Conservation (phyloP, 2,888 invertebrate species). For the Xylota sylvarum region DNA sequence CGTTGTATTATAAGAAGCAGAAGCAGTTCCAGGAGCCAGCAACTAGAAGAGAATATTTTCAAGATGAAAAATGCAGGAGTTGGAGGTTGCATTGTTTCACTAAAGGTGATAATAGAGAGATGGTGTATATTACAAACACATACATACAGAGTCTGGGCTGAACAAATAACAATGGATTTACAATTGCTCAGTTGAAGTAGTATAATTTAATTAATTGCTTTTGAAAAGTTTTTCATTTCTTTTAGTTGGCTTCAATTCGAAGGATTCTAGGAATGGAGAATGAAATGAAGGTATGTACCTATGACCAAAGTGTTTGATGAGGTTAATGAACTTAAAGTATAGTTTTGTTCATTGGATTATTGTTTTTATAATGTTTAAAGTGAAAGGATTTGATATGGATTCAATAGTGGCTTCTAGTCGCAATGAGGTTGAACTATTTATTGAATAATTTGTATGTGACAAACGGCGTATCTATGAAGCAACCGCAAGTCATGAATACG, state of each 20-base stretch:
- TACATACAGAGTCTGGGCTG: not conserved
- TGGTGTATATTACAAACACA: not conserved
- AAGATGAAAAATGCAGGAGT: not conserved
- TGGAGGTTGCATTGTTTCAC: not conserved
- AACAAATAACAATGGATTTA: constrained; percentile 13
- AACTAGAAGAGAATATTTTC: too few relatives aligned
- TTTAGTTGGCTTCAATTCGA: not conserved
- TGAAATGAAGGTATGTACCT: not conserved
- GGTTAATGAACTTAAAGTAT: not conserved
- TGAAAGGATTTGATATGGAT: too few relatives aligned
- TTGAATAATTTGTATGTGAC: too few relatives aligned
- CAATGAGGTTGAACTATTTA: too few relatives aligned
- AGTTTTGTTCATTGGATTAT: too few relatives aligned
- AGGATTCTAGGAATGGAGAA: not conserved
- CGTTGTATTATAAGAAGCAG: not conserved
- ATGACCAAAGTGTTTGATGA: not conserved
- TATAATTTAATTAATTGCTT: constrained; percentile 23
- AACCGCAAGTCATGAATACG: too few relatives aligned
- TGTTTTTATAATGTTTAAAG: too few relatives aligned
- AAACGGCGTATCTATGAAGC: too few relatives aligned
- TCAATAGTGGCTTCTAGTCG: too few relatives aligned
- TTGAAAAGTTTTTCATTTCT: constrained; percentile 4
- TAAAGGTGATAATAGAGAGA: constrained; percentile 20
- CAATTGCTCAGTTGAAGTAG: constrained; percentile 4
- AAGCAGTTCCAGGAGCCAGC: too few relatives aligned